These are phyloP conservation scores for Coilia nasus DNA, from an alignment of 2,797 vertebrate genomes.

Conservation along the genomic window DNA sequence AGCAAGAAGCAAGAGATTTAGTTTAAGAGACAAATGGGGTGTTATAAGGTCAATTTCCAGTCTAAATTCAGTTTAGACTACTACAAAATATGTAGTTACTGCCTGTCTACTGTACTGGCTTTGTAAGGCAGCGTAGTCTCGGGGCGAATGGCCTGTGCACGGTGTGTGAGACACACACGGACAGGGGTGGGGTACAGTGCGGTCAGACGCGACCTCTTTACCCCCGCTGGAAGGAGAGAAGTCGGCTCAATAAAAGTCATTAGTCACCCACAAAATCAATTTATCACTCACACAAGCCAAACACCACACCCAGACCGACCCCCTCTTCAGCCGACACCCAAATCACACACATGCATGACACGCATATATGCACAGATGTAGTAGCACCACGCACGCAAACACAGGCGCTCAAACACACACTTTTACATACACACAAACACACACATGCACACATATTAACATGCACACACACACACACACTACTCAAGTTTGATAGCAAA, in stretches of 20 bases:
- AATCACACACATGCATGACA: constrained; percentile 10
- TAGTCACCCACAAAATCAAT: constrained; percentile 64
- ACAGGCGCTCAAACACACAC: background rate
- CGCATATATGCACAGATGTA: constrained; percentile 17
- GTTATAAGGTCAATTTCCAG: too few relatives aligned
- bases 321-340: background rate
- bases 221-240: constrained; percentile 30
- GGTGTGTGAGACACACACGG: background rate
- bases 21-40: too few relatives aligned
- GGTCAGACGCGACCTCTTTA: constrained; percentile 31
- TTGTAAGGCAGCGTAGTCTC: too few relatives aligned
- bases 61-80: too few relatives aligned
- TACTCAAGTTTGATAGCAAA: background rate
- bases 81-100: too few relatives aligned
- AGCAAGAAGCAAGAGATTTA: too few relatives aligned
- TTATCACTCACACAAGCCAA: constrained; percentile 42
- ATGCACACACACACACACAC: background rate
- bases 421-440: background rate
- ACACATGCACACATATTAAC: background rate
- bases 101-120: too few relatives aligned
- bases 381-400: constrained; percentile 35
- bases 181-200: background rate
- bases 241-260: constrained; percentile 59
- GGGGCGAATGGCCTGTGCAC: background rate
- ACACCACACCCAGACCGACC: constrained; percentile 12